A percentile compares a stretch with the other conserved stretches of the same genome.
Conservation (phyloP, 2,797 vertebrate genomes). For the Bufotes viridis region DNA sequence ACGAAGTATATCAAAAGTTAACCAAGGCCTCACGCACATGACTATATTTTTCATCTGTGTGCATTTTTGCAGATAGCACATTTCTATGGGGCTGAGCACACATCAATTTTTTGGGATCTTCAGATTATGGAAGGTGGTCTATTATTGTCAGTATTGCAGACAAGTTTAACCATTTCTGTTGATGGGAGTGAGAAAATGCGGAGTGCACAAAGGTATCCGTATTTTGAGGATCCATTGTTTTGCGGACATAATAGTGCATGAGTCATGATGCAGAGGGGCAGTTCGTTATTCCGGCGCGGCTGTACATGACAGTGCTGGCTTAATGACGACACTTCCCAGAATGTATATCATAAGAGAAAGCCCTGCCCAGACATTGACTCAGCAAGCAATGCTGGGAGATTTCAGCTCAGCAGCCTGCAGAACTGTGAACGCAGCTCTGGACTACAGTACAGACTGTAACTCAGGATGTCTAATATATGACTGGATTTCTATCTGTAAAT, state of each 20-base stretch:
- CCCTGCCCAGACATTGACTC: background rate
- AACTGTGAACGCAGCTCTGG: background rate
- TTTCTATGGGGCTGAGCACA: too few species aligned
- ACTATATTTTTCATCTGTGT: too few species aligned
- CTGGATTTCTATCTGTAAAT: background rate
- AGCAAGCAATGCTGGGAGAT: background rate
- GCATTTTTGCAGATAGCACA: too few species aligned
- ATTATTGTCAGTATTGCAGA: too few species aligned
- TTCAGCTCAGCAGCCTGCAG: background rate
- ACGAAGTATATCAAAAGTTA: too few species aligned
- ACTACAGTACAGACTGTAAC: background rate
- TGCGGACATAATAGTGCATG: background rate
- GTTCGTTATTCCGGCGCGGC: background rate
- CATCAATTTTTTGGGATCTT: too few species aligned
- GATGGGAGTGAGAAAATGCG: too few species aligned
- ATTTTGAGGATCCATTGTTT: background rate
- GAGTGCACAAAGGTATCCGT: too few species aligned
- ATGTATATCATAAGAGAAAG: background rate
- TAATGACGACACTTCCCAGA: background rate
- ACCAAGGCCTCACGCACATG: too few species aligned
- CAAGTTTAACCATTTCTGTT: too few species aligned
- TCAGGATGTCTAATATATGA: background rate
- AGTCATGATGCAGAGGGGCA: background rate
- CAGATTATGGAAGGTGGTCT: too few species aligned
- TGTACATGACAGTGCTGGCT: background rate